These are phyloP conservation scores for Holcopasites calliopsidis DNA, from an alignment of 1,140 invertebrate genomes.

Conservation along the genomic window DNA sequence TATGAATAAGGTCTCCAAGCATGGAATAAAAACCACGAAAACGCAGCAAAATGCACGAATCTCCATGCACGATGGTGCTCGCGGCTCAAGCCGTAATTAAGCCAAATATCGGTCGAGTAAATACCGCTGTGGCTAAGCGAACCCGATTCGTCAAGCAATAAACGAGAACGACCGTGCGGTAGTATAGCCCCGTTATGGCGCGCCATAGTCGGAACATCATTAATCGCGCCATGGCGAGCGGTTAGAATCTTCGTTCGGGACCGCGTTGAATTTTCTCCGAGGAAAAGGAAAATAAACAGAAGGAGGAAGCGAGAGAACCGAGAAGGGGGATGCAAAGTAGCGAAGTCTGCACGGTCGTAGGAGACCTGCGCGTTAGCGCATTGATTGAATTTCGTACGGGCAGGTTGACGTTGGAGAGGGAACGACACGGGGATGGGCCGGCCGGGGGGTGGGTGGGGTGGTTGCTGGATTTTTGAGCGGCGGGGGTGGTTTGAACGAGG, in stretches of 20 bases:
- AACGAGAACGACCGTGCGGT: neutral
- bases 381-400: constrained; percentile 63
- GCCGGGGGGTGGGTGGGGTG: no score
- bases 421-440: constrained; percentile 1
- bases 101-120: neutral
- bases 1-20: no score
- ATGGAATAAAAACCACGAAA: no score
- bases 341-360: constrained; percentile 37
- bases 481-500: constrained; percentile 29
- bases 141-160: neutral
- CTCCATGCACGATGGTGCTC: neutral
- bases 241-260: no score
- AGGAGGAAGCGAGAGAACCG: neutral
- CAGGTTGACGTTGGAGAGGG: neutral
- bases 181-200: no score
- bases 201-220: no score
- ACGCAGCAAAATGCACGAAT: neutral
- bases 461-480: constrained; percentile 52
- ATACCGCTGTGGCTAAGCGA: neutral
- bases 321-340: constrained; percentile 16
- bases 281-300: no score
- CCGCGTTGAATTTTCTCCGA: no score
- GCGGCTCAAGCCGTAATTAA: neutral
- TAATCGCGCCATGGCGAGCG: no score
- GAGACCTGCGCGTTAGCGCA: constrained; percentile 52